Base-by-base conservation (phyloP, 1,140 invertebrate species). In the Drosophila kanapiae region DNA sequence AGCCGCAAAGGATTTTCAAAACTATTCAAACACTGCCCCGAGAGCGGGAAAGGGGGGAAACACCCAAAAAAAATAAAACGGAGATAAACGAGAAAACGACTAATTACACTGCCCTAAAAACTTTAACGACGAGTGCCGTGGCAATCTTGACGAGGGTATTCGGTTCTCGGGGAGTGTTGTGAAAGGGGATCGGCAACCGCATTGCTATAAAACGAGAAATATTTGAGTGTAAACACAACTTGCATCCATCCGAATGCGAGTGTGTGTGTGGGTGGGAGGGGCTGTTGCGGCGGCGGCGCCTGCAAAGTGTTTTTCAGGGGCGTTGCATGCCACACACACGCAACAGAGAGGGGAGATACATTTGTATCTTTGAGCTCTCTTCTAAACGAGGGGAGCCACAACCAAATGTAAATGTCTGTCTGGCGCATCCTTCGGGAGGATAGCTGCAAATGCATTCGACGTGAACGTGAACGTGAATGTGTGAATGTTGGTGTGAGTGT, bases 221-320 rank as follows among this genome's bases (percentile, higher is more conserved):
- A 65, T 79, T 77, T 68, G 62, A 86, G 83, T 86, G 83, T 86
- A 87, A 86, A 86, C 67, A 67, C 80, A 79, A 62, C 64, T 68
- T 74, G 48, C 48, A 63, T 45, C 18, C 58, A 68, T 23, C 8
- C 33, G 7, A 23, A 23, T 7, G 29, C 27, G n/a, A 33, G 29
- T 18, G 49, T 31, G 48, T 54, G 45, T 14, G 13, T 31, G 48
- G 10, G 27, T 49, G 48, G 27, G 23, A 29, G 8, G 11, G 18
- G 45, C 31, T 10, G 29, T 29, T 9, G 23, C 14, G 47, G 33
- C 35, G 38, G 23, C n/a, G 23, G 56, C 51, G 82, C 65, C 85
- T 78, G 57, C 74, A 78, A 85, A 85, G 84, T 84, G 84, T 90
- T 87, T 87, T 88, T 75, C 75, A 78, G 59, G 81, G 84, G 85